Base-by-base conservation (phyloP, 92 coral and sea anemone species). In the Actinostola sp. region DNA sequence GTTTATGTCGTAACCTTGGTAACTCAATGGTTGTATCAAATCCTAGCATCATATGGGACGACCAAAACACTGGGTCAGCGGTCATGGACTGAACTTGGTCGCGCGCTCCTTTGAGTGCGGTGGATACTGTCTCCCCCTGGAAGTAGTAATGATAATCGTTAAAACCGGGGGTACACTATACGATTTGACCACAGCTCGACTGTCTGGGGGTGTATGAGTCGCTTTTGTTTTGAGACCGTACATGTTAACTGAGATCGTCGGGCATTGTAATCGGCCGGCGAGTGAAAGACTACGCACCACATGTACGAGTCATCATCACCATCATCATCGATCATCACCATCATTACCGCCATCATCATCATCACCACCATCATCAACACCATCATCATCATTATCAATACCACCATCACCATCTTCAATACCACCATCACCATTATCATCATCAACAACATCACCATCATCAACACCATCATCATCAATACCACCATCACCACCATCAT, bases 31-130 rank as follows among this genome's bases (percentile, higher is more conserved):
- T 71, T 29, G 88, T 84, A 73, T 91, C 97, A 61, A 83, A 83
- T 14, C 97, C 97, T 51, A 91, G 66, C 77, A 88, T 82, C 31
- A 91, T 65, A 77, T 78, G 87, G 28, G 93, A 80, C 11, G 93
- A 88, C 97, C 97, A 91, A 57, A 49, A 91, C 63, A 74, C 83
- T 76, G 92, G 97, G 49, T 78, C 66, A 10, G 89, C 50, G 24
- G 55, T 83, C 31, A 70, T 71, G 24, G 82, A 71, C 74, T 51
- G 76, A 55, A 87, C 73, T 67, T 68, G 75, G 36, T 63, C 61
- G 65, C 71, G 82, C 29, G 97, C 89, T 61, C 63, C 78, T 72
- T 57, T 82, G 13, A 91, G 75, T 21, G 97, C 82, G 23, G 57
- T 72, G 30, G 77, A 70, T 26, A 91, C 84, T 52, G 89, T 80